Percentiles rank a stretch among this genome's conserved stretches.
Conservation (phyloP, 2,113 vertebrate genomes). For the Anoplopoma fimbria region DNA sequence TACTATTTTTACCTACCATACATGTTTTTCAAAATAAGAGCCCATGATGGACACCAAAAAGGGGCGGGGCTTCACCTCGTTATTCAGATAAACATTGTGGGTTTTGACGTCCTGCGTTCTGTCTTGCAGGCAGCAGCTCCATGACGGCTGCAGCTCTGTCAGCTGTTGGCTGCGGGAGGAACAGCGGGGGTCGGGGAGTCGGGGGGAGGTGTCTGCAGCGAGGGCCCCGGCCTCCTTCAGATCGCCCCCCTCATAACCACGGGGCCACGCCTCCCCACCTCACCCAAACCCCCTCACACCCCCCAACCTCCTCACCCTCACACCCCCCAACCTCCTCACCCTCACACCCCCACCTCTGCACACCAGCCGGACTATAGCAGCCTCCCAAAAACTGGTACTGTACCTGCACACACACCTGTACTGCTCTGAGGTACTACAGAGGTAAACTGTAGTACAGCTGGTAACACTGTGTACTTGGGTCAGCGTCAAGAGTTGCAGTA, state of each 20-base stretch:
- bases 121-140: slow-evolving; percentile 58
- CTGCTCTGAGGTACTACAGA: background rate
- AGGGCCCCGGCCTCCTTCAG: slow-evolving; percentile 76
- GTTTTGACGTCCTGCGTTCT: background rate
- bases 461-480: no score
- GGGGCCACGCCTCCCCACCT: slow-evolving; percentile 64
- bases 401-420: background rate
- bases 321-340: slow-evolving; percentile 16
- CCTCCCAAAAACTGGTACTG: slow-evolving; percentile 67
- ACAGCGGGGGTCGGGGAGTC: background rate
- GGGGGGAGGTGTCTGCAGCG: background rate
- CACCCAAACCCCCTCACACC: slow-evolving; percentile 63
- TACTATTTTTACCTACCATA: no score
- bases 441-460: background rate
- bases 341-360: slow-evolving; percentile 51
- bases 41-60: no score
- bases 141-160: slow-evolving; percentile 37
- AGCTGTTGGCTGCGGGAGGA: background rate
- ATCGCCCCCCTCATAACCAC: slow-evolving; percentile 63
- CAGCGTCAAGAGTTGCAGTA: background rate
- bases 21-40: no score
- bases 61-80: no score
- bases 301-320: slow-evolving; percentile 64
- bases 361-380: slow-evolving; percentile 65
- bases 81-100: background rate